These are phyloP conservation scores for Melanotaenia pygmaea DNA, from an alignment of 2,797 vertebrate species.

Conservation along the genomic window DNA sequence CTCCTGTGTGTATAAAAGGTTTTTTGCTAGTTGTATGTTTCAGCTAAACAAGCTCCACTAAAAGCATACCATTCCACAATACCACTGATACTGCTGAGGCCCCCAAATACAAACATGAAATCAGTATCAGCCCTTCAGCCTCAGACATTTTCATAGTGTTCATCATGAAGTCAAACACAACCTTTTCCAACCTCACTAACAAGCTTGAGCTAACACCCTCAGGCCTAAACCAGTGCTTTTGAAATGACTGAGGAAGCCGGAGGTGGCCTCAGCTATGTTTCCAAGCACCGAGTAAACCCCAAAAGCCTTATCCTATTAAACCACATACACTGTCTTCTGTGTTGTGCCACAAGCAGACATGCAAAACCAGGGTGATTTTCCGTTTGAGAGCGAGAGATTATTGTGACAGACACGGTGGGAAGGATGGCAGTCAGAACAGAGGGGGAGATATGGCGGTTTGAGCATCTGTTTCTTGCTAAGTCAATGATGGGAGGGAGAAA, in stretches of 20 bases:
- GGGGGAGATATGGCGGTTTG: slow-evolving; percentile 52
- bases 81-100: slow-evolving; percentile 37
- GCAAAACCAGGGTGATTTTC: slow-evolving; percentile 74
- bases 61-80: slow-evolving; percentile 24
- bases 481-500: slow-evolving; percentile 73
- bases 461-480: slow-evolving; percentile 80
- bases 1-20: not conserved
- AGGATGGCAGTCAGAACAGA: slow-evolving; percentile 48
- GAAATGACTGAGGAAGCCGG: slow-evolving; percentile 61
- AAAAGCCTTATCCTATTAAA: slow-evolving; percentile 74
- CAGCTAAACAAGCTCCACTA: slow-evolving; percentile 25
- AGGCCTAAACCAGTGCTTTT: slow-evolving; percentile 51
- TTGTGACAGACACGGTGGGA: slow-evolving; percentile 68
- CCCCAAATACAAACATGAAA: slow-evolving; percentile 50
- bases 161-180: slow-evolving; percentile 47
- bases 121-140: slow-evolving; percentile 43
- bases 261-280: slow-evolving; percentile 67
- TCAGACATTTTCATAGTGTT: slow-evolving; percentile 54
- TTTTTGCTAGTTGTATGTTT: slow-evolving; percentile 34
- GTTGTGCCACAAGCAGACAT: slow-evolving; percentile 70
- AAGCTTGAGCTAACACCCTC: slow-evolving; percentile 63
- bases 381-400: slow-evolving; percentile 74
- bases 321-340: slow-evolving; percentile 70
- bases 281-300: slow-evolving; percentile 67
- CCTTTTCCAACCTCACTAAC: slow-evolving; percentile 65